Evolutionary conservation across 2,797 vertebrate species (phyloP), one percentile per base, ranked within the genome.

Genomic region (Chelon labrosus): DNA sequence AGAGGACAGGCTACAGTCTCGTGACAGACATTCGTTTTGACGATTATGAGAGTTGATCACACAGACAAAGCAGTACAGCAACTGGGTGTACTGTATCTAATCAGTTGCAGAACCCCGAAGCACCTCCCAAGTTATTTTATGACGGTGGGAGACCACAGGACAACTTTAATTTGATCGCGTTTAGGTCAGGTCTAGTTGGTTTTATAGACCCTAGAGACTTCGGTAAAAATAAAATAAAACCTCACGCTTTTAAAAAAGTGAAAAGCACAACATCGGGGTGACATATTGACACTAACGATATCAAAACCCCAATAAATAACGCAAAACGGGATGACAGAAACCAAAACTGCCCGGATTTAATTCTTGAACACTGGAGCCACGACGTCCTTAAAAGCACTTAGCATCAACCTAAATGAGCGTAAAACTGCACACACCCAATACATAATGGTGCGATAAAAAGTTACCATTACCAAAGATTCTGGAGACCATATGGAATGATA

Each of bases 131-230:
- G 58, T 72, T 64, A 62, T 50, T 81, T 61, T 75, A 82, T 68
- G 65, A 81, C 0, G 39, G 66, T 59, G 39, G 78, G 68, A 62
- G 47, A 85, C 79, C 70, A 53, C 78, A 65, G 49, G 44, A 78
- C 78, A 39, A 57, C 44, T 71, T 65, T 70, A 68, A 73, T 77
- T 69, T 2, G 17, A 64, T 68, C 67, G 50, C 46, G 49, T 82
- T 65, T 52, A 73, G 68, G 38, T 83, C 66, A 67, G 41, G 49
- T 76, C 52, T 70, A 50, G 41, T 72, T 73, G 47, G 19, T 72
- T 88, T 85, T 80, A 85, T 67, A 57, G 64, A 68, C 52, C 64
- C 58, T 16, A 52, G 16, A 41, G 31, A 25, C 61, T 27, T 50
- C 61, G 13, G 44, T 83, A 80, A 80, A 75, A 78, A 37, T 82